Evolutionary conservation across 2,113 vertebrate genomes (phyloP).

Genomic region (Meleagris gallopavo): DNA sequence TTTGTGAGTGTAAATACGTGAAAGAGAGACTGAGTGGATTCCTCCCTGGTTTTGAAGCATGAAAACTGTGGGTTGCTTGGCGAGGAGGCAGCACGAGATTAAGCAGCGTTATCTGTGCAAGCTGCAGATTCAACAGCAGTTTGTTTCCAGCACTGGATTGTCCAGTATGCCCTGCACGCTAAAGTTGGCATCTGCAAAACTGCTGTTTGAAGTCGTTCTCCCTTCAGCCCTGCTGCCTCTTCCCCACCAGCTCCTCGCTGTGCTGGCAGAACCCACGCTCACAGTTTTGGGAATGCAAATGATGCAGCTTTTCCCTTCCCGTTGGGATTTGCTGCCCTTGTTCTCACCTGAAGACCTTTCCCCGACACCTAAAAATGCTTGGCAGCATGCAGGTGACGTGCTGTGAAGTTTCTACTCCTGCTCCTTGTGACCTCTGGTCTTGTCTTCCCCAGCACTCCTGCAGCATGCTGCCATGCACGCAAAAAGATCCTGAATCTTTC

Average conservation of each 20-base stretch:
- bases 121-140: not conserved
- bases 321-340: not conserved
- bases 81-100: not conserved
- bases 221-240: not conserved
- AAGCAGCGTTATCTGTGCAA: not conserved
- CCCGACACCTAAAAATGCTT: not conserved
- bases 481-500: not conserved
- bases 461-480: rapidly evolving
- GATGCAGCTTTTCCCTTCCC: not conserved
- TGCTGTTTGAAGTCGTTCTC: not conserved
- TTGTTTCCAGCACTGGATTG: not conserved
- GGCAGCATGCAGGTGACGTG: rapidly evolving
- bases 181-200: not conserved
- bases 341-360: not conserved
- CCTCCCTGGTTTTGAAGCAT: not conserved
- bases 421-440: not conserved
- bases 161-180: no score
- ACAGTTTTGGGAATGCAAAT: not conserved
- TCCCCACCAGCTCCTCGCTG: not conserved
- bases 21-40: not conserved
- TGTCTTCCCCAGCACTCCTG: rapidly evolving
- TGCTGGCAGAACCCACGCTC: not conserved
- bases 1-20: rapidly evolving
- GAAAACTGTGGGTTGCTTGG: not conserved
- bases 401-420: not conserved